These are phyloP conservation scores for Limnephilus marmoratus DNA, from an alignment of 2,888 invertebrate genomes.

Conservation along the genomic window DNA sequence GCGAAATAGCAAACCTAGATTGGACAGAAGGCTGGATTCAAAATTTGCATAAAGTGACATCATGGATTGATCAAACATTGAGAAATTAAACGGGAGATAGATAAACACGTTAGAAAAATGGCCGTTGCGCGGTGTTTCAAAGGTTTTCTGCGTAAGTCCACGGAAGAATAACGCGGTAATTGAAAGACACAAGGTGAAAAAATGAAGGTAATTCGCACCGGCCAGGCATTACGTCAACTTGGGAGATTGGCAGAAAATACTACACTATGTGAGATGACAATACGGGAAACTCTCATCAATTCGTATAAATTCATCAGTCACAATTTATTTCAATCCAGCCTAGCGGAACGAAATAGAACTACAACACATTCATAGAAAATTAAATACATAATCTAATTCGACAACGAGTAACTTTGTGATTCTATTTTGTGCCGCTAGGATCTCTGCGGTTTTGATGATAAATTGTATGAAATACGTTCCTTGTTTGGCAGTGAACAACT, in stretches of 20 bases:
- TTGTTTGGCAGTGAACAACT: conserved; percentile 57
- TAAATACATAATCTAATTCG: neutral
- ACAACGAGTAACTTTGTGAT: neutral
- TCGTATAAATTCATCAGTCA: neutral
- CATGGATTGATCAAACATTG: conserved; percentile 62
- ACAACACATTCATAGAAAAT: neutral
- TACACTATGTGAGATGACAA: neutral
- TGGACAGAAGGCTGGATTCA: conserved; percentile 49
- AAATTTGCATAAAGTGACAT: conserved; percentile 63
- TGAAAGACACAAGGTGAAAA: conserved; percentile 54
- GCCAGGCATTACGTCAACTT: conserved; percentile 59
- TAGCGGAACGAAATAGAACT: neutral
- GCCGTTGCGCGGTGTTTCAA: neutral
- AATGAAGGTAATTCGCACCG: conserved; percentile 57
- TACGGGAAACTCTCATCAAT: neutral
- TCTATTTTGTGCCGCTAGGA: neutral
- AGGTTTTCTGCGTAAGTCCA: conserved; percentile 6
- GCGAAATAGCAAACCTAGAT: conserved; percentile 32
- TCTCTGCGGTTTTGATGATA: neutral
- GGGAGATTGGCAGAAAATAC: neutral
- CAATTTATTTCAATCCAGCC: neutral
- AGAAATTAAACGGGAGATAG: conserved; percentile 33
- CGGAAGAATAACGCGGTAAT: conserved; percentile 19
- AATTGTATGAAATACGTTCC: neutral
- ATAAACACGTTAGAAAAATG: conserved; percentile 30